phyloP scores from a whole-genome alignment of 2,113 vertebrate genomes.

The Aspidoscelis tigris region DNA sequence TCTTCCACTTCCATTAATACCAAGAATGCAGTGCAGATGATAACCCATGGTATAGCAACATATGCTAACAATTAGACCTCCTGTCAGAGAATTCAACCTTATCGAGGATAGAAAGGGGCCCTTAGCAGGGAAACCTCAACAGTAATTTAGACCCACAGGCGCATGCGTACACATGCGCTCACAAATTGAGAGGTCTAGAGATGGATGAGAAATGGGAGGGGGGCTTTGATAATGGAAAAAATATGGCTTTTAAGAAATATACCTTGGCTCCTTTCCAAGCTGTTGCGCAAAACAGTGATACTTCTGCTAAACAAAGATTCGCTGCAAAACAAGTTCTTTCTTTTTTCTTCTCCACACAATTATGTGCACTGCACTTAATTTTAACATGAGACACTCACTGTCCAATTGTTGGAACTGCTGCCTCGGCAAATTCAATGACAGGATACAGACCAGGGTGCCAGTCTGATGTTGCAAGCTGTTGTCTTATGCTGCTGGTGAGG shows the following conservation, averaged over 20 bases:
- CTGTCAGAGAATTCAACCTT: slow-evolving; percentile 77
- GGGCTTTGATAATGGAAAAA: slow-evolving; percentile 67
- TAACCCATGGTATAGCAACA: slow-evolving; percentile 73
- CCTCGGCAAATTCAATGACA: slow-evolving; percentile 6
- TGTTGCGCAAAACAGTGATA: slow-evolving; percentile 51
- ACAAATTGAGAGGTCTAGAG: slow-evolving; percentile 5
- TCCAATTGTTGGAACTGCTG: slow-evolving; percentile 4
- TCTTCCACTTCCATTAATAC: slow-evolving; percentile 37
- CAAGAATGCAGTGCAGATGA: slow-evolving; percentile 68
- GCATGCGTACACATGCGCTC: too few species aligned
- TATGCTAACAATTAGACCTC: slow-evolving; percentile 82
- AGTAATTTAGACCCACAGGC: too few species aligned
- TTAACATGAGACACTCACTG: background rate
- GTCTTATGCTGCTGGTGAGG: background rate
- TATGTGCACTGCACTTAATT: slow-evolving; percentile 4
- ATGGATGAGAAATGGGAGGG: slow-evolving; percentile 49
- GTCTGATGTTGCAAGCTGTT: background rate
- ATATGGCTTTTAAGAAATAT: slow-evolving; percentile 61
- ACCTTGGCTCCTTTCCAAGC: slow-evolving; percentile 49
- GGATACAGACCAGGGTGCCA: background rate
- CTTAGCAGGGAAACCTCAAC: slow-evolving; percentile 67
- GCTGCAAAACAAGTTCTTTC: background rate
- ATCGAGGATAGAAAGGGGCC: slow-evolving; percentile 73
- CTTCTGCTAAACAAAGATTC: slow-evolving; percentile 50
- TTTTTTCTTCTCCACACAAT: background rate